Conservation (phyloP, 2,113 vertebrate species). For the Benitochromis conjunctus region DNA sequence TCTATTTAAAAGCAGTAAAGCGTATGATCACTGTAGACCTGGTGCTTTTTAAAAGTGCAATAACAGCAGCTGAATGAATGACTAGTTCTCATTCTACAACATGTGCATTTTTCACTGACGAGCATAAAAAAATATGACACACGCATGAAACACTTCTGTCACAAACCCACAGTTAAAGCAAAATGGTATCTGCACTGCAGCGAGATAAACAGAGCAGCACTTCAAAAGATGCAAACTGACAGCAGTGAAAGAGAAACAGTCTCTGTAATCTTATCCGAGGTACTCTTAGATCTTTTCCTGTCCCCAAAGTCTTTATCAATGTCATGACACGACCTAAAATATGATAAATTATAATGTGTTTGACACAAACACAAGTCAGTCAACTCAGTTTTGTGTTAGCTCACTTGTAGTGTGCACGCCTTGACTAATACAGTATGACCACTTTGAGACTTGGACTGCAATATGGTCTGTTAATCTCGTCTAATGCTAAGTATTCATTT, state of each 20-base stretch:
- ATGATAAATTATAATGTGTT: neutral
- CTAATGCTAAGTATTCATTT: neutral
- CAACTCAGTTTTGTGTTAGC: neutral
- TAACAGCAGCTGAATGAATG: neutral
- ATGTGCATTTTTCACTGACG: neutral
- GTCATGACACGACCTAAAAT: neutral
- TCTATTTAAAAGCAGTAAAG: neutral
- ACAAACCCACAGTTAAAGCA: neutral
- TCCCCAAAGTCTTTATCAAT: neutral
- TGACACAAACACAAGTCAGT: neutral
- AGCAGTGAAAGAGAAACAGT: neutral
- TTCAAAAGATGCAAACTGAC: constrained; percentile 2
- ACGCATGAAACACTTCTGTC: neutral
- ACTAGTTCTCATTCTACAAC: neutral
- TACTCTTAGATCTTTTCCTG: neutral
- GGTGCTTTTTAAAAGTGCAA: neutral
- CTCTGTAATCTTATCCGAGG: neutral
- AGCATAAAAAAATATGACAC: neutral
- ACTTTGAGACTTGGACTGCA: neutral
- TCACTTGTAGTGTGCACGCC: neutral
- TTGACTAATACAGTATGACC: neutral
- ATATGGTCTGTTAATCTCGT: neutral
- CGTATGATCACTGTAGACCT: neutral
- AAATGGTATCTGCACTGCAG: neutral
- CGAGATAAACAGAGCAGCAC: neutral